Evolutionary conservation across 2,888 invertebrate species (phyloP).

Genomic region (Thymelicus lineola): DNA sequence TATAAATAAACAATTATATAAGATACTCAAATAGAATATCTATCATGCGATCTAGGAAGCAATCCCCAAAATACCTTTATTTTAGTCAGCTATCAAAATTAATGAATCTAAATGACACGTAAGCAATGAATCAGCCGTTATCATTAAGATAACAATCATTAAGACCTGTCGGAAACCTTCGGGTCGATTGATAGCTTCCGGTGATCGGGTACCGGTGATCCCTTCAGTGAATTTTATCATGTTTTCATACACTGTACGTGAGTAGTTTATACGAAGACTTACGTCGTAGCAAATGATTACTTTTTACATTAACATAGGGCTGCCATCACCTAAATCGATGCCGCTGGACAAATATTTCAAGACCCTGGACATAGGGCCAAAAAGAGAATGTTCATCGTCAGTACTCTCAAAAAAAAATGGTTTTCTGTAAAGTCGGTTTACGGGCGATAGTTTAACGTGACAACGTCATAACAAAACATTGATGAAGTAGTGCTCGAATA

Average conservation of each 20-base stretch:
- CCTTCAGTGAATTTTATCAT: slow-evolving; percentile 6
- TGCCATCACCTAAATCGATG: too few species aligned
- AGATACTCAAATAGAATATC: too few species aligned
- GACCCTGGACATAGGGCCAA: too few species aligned
- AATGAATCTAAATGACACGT: slow-evolving; percentile 7
- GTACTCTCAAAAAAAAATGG: too few species aligned
- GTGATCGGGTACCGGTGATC: neutral
- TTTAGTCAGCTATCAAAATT: neutral
- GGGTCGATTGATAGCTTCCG: slow-evolving; percentile 7
- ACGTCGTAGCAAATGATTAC: neutral
- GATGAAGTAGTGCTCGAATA: too few species aligned
- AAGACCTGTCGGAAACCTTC: slow-evolving; percentile 1
- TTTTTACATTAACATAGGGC: neutral
- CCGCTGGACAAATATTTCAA: too few species aligned
- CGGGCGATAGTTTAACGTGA: too few species aligned
- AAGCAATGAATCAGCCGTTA: neutral
- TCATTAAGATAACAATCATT: slow-evolving; percentile 15
- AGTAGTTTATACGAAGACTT: neutral
- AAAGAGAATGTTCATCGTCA: too few species aligned
- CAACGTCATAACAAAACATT: too few species aligned
- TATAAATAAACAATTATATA: too few species aligned
- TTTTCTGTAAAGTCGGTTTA: too few species aligned
- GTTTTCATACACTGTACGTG: slow-evolving; percentile 5
- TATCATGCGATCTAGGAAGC: neutral
- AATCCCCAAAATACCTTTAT: neutral